Evolutionary conservation across 2,113 vertebrate species (phyloP).

Genomic region (Rhea americana): DNA sequence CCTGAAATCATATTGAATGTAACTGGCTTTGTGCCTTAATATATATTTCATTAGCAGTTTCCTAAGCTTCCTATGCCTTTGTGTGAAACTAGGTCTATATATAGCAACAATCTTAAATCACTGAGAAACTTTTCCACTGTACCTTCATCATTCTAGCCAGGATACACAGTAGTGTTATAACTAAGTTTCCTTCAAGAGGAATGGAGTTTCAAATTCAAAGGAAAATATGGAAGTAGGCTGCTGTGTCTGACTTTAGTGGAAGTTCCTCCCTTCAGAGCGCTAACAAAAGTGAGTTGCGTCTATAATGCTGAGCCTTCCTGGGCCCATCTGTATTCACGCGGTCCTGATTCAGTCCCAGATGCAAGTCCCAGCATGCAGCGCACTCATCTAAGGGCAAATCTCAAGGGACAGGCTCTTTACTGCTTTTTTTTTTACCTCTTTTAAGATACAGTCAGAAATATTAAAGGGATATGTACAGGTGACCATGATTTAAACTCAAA

Average conservation of each 20-base stretch:
- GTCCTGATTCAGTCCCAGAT: background rate
- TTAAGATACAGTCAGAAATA: background rate
- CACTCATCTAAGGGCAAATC: background rate
- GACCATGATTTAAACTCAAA: background rate
- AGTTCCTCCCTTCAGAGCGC: background rate
- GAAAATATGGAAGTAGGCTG: background rate
- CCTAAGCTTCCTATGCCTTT: background rate
- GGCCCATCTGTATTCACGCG: background rate
- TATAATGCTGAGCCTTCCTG: background rate
- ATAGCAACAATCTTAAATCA: background rate
- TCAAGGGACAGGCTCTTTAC: background rate
- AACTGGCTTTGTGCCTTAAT: background rate
- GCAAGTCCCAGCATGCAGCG: background rate
- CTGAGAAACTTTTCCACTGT: background rate
- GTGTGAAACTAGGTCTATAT: background rate
- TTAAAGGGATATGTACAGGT: background rate
- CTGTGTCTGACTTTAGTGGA: background rate
- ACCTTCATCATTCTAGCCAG: background rate
- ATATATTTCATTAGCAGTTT: background rate
- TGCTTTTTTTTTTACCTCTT: background rate
- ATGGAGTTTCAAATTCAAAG: background rate
- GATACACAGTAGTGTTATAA: background rate
- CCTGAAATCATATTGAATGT: background rate
- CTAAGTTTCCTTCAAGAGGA: background rate
- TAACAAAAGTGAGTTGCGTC: background rate